Evolutionary conservation across 1,140 invertebrate genomes (phyloP).

Genomic region (Anastrepha obliqua): DNA sequence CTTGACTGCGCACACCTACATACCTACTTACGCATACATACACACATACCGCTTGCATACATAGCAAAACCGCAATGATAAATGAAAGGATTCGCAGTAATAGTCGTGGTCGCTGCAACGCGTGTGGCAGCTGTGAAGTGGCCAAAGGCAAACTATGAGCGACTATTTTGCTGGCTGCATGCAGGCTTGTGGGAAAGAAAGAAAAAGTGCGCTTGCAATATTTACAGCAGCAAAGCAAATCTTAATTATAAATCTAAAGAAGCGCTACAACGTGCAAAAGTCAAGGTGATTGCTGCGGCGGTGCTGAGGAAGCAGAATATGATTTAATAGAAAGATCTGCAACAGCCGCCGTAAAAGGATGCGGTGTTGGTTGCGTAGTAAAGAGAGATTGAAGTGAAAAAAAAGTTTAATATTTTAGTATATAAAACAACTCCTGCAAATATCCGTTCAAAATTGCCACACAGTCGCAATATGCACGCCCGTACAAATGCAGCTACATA

Average conservation of each 20-base stretch:
- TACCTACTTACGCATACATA: not conserved
- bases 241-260: constrained; percentile 53
- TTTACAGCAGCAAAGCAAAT: constrained; percentile 38
- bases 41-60: not conserved
- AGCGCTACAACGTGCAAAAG: constrained; percentile 42
- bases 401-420: not conserved
- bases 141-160: constrained; percentile 38
- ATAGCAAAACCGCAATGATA: constrained; percentile 15
- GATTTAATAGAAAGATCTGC: constrained; percentile 31
- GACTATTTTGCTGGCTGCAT: constrained; percentile 19
- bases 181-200: not conserved
- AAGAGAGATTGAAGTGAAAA: not conserved
- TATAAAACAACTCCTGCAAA: not conserved
- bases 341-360: not conserved
- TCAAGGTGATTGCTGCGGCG: not conserved
- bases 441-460: constrained; percentile 48
- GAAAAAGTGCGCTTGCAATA: constrained; percentile 23
- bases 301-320: not conserved
- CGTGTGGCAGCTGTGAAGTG: not conserved
- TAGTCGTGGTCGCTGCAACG: not conserved
- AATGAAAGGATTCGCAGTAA: constrained; percentile 33
- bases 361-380: not conserved
- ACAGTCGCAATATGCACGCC: not conserved
- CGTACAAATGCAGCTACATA: not conserved
- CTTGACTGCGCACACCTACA: not conserved